A percentile compares a stretch with the other conserved stretches of the same genome.
These are phyloP conservation scores for Drosophila meridionalis DNA, from an alignment of 2,888 invertebrate genomes.

Conservation along the genomic window DNA sequence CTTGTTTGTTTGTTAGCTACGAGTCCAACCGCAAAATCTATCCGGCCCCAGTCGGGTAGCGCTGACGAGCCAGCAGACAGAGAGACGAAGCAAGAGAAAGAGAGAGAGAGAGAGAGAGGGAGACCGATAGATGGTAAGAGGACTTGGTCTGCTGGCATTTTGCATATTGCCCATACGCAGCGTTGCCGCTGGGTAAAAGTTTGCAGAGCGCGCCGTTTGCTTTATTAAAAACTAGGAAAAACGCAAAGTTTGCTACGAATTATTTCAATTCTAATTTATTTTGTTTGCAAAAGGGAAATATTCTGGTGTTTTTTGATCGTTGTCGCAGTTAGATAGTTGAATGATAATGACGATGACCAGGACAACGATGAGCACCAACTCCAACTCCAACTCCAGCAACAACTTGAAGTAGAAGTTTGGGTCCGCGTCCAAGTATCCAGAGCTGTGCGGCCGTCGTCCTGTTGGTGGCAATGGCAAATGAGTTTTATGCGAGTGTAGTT, in stretches of 20 bases:
- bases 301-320: constrained; percentile 75
- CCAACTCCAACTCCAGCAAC: background rate
- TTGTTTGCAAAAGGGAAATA: constrained; percentile 71
- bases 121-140: constrained; percentile 2
- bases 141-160: constrained; percentile 62
- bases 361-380: constrained; percentile 12
- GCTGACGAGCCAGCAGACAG: constrained; percentile 15
- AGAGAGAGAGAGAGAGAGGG: background rate
- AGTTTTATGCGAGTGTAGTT: constrained; percentile 74
- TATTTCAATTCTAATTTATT: constrained; percentile 81
- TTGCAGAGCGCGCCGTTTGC: constrained; percentile 72
- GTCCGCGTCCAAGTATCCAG: constrained; percentile 1
- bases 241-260: constrained; percentile 68
- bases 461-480: constrained; percentile 66
- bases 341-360: constrained; percentile 66
- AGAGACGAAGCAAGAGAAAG: background rate
- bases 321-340: constrained; percentile 76
- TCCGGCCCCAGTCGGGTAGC: constrained; percentile 26
- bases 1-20: constrained; percentile 72
- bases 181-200: constrained; percentile 72
- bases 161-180: constrained; percentile 80
- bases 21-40: constrained; percentile 77
- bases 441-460: background rate
- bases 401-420: constrained; percentile 14
- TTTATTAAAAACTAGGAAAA: constrained; percentile 77